Evolutionary conservation across 1,140 invertebrate species (phyloP).

Genomic region (Cyclina sinensis): DNA sequence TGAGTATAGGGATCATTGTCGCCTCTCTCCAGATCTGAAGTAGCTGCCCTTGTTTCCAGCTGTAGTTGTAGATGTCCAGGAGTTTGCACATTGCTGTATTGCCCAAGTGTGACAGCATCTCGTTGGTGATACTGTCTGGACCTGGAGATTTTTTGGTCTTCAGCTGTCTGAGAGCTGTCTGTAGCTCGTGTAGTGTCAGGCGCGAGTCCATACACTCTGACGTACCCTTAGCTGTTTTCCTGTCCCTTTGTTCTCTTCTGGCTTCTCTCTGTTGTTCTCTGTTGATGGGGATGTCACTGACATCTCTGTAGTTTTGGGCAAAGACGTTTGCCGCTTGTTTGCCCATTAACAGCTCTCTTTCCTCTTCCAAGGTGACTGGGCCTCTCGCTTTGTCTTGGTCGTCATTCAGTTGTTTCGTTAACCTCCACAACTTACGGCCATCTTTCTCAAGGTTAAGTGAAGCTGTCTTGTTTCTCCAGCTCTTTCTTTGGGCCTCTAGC

Average conservation of each 20-base stretch:
- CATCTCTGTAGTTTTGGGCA: slow-evolving; percentile 43
- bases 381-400: neutral
- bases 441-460: neutral
- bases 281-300: slow-evolving; percentile 23
- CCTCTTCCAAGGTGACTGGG: neutral
- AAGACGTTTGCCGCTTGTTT: too few relatives aligned
- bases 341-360: neutral
- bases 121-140: neutral
- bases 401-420: too few relatives aligned
- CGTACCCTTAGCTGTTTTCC: neutral
- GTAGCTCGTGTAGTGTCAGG: neutral
- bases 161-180: neutral
- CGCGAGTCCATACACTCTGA: neutral
- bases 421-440: neutral
- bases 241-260: slow-evolving; percentile 36
- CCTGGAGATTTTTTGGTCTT: neutral
- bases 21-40: neutral
- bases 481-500: neutral
- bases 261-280: neutral
- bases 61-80: neutral
- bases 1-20: neutral
- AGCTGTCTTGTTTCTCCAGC: too few relatives aligned
- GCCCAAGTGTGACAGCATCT: neutral
- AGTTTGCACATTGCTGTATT: neutral
- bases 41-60: neutral